Evolutionary conservation across 1,140 invertebrate genomes (phyloP), one percentile per base, ranked within the genome.

Genomic region (Magallana angulata): DNA sequence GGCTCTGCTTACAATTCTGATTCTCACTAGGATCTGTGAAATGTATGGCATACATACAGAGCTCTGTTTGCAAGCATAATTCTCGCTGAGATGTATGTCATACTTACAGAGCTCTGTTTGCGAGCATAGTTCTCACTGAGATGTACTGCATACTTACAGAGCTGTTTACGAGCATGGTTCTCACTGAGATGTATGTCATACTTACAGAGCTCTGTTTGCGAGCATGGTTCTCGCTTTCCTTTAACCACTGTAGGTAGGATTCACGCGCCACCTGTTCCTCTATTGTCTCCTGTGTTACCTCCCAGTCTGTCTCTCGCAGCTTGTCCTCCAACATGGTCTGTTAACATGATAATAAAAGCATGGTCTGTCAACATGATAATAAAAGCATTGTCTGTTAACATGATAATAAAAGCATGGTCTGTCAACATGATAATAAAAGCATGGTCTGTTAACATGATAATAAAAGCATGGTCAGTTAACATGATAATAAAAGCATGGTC

Each of bases 291-390:
- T 98, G 98, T 1, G 98, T 99, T 14, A 98, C 97, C 94, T 99
- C 98, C 97, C 97, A 98, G 94, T 99, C 98, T 64, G 98, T 98
- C 76, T 98, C 98, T 93, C 97, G 96, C 56, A 99, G 94, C 94
- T 98, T 99, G 94, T 99, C 98, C 94, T 98, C 97, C 84, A 99
- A 95, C 98, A 99, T 99, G 4, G 98, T 97, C 96, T 97, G 92
- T 68, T 90, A 91, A 36, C 57, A 81, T 48, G 36, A 5, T 48
- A 48, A 48, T 48, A 48, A 48, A 48, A 36, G 36, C 1, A 36
- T 36, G 36, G 36, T 36, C 36, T 36, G 36, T 36, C 1, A 36
- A 36, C 36, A 24, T 24, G 18, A 36, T 36, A 1, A 36, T 36
- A 36, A 36, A 36, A 4, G 4, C 36, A 36, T 3, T 0, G 1